Base-by-base conservation (phyloP, 2,113 vertebrate species). In the Eulemur macaco region DNA sequence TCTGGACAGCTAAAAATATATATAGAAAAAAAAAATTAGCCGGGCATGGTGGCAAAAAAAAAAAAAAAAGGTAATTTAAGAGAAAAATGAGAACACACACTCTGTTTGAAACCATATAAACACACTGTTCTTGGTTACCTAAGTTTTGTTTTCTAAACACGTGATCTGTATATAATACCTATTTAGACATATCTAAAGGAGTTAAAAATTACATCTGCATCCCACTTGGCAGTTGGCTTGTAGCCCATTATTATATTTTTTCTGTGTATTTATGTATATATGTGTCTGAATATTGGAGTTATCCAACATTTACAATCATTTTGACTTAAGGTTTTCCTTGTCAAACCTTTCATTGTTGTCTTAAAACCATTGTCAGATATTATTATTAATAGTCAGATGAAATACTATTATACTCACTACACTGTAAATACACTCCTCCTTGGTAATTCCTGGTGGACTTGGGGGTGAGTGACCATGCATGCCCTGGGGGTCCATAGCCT, bases 401-500 rank as follows among this genome's bases (percentile, higher is more conserved):
- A 29, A 50, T 1, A 1, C n/a, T 29, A 3, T 60, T 14, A 1
- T 15, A 37, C 21, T 14, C 14, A 6, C 21, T 13, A n/a, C 52
- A 4, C 13, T 14, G 68, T 42, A 66, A 73, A 66, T 8, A 8
- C 2, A 3, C 12, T n/a, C 2, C 12, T 56, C n/a, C 29, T 18
- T 18, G 29, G 20, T 54, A 21, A 37, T 45, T 87, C 56, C 69
- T n/a, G 20, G 5, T 31, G 9, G 18, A 20, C 34, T 5, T 56
- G n/a, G 39, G 17, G 8, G 29, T 54, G 39, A 34, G 17, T 1
- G 8, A 52, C 5, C 15, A 1, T 0, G 10, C 5, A 0, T 2
- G 13, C 31, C 8, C 0, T 12, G 0, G 29, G 34, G 18, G 17
- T 25, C 47, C 4, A 18, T 0, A 0, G 8, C 23, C 8, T 9